Conservation (phyloP, 2,113 vertebrate species). For the Regulus satrapa region DNA sequence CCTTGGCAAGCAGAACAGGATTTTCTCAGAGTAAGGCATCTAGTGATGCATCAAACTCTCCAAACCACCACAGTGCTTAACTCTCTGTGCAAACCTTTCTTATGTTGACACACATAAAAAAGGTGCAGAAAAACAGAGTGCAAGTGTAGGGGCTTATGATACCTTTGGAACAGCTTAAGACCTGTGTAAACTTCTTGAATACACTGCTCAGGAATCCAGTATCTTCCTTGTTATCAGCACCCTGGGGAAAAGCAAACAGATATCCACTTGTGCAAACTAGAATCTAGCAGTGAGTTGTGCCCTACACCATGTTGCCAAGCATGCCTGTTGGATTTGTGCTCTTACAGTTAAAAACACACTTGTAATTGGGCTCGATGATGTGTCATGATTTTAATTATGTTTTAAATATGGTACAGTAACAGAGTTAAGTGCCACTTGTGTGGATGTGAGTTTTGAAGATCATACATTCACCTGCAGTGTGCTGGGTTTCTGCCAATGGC, state of each 20-base stretch:
- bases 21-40: not conserved
- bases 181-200: not conserved
- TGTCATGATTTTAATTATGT: not conserved
- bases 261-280: not conserved
- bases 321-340: not conserved
- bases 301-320: not conserved
- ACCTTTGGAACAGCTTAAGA: not conserved
- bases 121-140: not conserved
- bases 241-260: not conserved
- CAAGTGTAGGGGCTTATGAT: not conserved
- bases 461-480: not conserved
- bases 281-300: not conserved
- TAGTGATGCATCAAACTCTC: not conserved
- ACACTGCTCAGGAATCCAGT: not conserved
- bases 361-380: not conserved
- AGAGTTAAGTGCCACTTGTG: not conserved
- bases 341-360: not conserved
- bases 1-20: not conserved
- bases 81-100: not conserved
- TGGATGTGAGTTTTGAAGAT: not conserved
- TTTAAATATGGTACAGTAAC: not conserved
- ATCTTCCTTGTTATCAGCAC: not conserved
- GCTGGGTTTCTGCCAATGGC: not conserved
- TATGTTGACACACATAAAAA: fast-evolving
- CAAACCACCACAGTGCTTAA: not conserved